These are phyloP conservation scores for Venusia cambrica DNA, from an alignment of 2,888 invertebrate species.

Conservation along the genomic window DNA sequence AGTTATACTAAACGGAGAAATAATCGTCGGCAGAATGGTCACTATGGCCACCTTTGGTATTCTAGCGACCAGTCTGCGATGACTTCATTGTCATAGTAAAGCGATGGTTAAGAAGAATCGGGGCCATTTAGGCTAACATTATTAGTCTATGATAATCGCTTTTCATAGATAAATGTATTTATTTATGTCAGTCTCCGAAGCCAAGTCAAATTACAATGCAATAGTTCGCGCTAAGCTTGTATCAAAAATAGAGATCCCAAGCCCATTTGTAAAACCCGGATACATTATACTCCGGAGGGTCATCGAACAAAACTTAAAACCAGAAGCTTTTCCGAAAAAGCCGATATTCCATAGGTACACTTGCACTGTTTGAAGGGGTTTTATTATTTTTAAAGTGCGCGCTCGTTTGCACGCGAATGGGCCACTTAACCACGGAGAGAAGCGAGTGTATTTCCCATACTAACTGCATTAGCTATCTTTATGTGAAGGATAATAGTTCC, in stretches of 20 bases:
- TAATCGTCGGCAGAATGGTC: too few species aligned
- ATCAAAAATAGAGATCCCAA: slow-evolving; percentile 7
- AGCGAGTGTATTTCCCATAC: slow-evolving; percentile 57
- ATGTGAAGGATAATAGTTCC: slow-evolving; percentile 67
- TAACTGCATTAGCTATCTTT: slow-evolving; percentile 67
- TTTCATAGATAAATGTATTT: too few species aligned
- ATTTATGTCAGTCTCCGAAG: too few species aligned
- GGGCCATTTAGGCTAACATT: too few species aligned
- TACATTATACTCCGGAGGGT: slow-evolving; percentile 19
- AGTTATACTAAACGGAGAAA: too few species aligned
- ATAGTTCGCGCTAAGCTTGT: too few species aligned
- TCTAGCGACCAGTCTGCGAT: too few species aligned
- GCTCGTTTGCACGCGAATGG: slow-evolving; percentile 82
- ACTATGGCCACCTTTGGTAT: too few species aligned
- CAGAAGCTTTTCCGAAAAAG: slow-evolving; percentile 25
- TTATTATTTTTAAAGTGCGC: slow-evolving; percentile 78
- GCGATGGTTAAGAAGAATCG: too few species aligned
- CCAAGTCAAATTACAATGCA: too few species aligned
- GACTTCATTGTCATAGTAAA: too few species aligned
- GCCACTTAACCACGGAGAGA: slow-evolving; percentile 80
- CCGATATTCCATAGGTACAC: slow-evolving; percentile 16
- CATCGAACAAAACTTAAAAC: slow-evolving; percentile 26
- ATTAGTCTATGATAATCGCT: too few species aligned
- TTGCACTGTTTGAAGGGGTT: slow-evolving; percentile 62
- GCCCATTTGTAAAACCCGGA: slow-evolving; percentile 19